Base-by-base conservation (phyloP, 2,113 vertebrate genomes). In the Dryoscopus gambensis region DNA sequence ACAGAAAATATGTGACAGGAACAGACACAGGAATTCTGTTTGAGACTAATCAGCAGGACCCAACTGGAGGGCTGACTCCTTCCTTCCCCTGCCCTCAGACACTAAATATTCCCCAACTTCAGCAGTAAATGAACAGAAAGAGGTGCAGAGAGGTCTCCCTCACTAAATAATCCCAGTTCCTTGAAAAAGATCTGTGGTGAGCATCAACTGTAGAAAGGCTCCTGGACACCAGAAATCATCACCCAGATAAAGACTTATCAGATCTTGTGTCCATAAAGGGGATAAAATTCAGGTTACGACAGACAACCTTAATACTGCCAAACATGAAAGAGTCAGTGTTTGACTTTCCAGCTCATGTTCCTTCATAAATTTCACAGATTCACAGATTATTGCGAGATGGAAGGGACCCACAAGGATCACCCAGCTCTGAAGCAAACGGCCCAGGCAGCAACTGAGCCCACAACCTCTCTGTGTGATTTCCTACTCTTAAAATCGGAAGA, bases 401-500 rank as follows among this genome's bases (percentile, higher is more conserved):
- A 60, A 23, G 39, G 55, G 55, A 46, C 46, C 27, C 64, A 62
- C 55, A 28, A 53, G 73, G 84, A 37, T 15, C 55, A 37, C 23
- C 46, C 55, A 53, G 63, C 63, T 87, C 63, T 52, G 9, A 15
- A 69, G 73, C 55, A 52, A 46, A 53, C 13, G 37, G 39, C 22
- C 73, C 46, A 3, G 19, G 21, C 33, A 53, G 73, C 42, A 33
- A 53, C 4, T 39, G 74, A 62, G 2, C 47, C 76, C 84, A 20
- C 46, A 39, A 2, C 39, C 33, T 87, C 80, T 47, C 73, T 3
- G 10, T 3, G 7, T 11, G 25, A 71, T 59, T 68, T 47, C 76
- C 83, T 67, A 0, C 35, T 8, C 60, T 25, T 10, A 11, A 15
- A 42, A 35, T 0, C 0, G 4, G 37, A 21, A n/a, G 47, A 25